phyloP scores from a whole-genome alignment of 2,797 vertebrate genomes.

The Danio jaintianensis region DNA sequence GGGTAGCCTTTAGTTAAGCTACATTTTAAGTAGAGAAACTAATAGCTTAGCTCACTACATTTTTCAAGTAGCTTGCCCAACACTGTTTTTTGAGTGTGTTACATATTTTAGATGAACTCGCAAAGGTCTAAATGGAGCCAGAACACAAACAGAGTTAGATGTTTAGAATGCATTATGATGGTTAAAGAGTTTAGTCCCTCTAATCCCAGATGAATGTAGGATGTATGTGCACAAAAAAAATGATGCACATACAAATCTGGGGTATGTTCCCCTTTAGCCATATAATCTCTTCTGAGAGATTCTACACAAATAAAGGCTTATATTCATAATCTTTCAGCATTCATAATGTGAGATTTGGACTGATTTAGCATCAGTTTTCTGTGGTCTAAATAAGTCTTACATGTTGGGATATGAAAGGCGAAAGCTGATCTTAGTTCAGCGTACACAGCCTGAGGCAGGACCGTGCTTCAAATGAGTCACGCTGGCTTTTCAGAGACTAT shows the following conservation, averaged over 20 bases:
- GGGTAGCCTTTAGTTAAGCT: too few relatives aligned
- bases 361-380: not conserved
- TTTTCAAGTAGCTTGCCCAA: too few relatives aligned
- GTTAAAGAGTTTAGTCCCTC: not conserved
- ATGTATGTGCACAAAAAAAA: not conserved
- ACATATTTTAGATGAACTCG: too few relatives aligned
- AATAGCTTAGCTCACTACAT: too few relatives aligned
- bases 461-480: constrained; percentile 19
- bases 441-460: constrained; percentile 3
- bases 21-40: too few relatives aligned
- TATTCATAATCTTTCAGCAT: constrained; percentile 6
- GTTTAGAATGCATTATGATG: too few relatives aligned
- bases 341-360: not conserved
- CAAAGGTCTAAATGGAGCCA: too few relatives aligned
- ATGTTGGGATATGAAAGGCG: constrained; percentile 16
- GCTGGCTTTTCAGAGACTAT: constrained; percentile 24
- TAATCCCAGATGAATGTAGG: not conserved
- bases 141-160: too few relatives aligned
- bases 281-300: constrained; percentile 8
- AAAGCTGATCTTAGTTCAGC: constrained; percentile 22
- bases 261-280: not conserved
- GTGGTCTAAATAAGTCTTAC: not conserved
- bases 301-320: constrained; percentile 9
- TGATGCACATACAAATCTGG: not conserved
- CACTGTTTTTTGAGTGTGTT: too few relatives aligned